Evolutionary conservation across 2,797 vertebrate species (phyloP), one percentile per base, ranked within the genome.

Genomic region (Philypnodon macrostomus): DNA sequence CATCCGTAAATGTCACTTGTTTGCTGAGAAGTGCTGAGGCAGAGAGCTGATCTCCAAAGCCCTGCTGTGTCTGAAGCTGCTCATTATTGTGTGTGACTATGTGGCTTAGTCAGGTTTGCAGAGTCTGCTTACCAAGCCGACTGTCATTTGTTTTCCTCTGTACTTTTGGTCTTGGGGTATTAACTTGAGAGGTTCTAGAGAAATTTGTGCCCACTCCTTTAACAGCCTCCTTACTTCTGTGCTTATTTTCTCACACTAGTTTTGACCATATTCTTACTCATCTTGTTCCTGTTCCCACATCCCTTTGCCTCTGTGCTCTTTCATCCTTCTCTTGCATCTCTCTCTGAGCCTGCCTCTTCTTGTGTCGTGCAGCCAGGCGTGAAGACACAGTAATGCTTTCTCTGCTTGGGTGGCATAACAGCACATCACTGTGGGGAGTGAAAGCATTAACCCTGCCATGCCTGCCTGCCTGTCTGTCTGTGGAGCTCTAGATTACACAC

Each of bases 301-400:
- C 17, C 64, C 51, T 68, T 44, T 50, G 60, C 70, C 63, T 65
- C 52, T 53, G 33, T 47, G 7, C 46, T 71, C 70, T 73, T 74
- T 67, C 59, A 54, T 50, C 65, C 46, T 69, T 44, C 58, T 63
- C 59, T 60, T 57, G 47, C 61, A 71, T 37, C 53, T 55, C 58
- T 67, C 39, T 48, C 49, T 18, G 56, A 67, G 68, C 49, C 58
- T 72, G 58, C 68, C 67, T 78, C 72, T 75, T 56, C 60, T 75
- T 9, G 63, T 80, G 76, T 71, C 27, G 51, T 80, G 76, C 86
- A 87, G 68, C 70, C 83, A 81, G 73, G 85, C 88, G 73, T 89
- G 60, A 90, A 87, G 79, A 77, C 84, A 73, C 81, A 70, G 76
- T 85, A 86, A 89, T 87, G 88, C 87, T 85, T 85, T 84, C 87